Percentiles rank a stretch among this genome's conserved stretches.
Evolutionary conservation across 2,113 vertebrate species (phyloP).

Genomic region (Sinosuthora webbiana): DNA sequence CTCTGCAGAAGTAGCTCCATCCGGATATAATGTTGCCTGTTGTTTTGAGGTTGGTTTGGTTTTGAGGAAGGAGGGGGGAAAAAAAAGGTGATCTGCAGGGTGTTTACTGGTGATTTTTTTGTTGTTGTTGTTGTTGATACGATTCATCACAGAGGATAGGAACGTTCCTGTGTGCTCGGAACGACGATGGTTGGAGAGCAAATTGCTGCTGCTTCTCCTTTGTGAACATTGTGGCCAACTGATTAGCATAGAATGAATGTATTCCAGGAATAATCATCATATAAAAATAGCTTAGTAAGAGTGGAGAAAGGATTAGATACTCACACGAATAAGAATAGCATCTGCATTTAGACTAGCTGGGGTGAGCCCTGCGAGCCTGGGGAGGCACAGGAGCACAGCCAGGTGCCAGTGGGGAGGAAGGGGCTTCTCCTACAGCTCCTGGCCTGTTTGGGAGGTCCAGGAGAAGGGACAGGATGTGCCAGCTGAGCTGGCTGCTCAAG

Average conservation of each 20-base stretch:
- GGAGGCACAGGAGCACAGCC: constrained; percentile 35
- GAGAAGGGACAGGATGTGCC: background rate
- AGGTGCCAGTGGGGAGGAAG: constrained; percentile 3
- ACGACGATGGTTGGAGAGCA: constrained; percentile 31
- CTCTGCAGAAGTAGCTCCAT: constrained; percentile 69
- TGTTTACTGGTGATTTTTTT: constrained; percentile 22
- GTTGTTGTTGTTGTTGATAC: constrained; percentile 45
- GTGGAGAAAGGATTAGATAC: constrained; percentile 71
- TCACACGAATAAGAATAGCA: constrained; percentile 72
- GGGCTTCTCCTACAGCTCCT: background rate
- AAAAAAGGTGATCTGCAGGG: constrained; percentile 55
- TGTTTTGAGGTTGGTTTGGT: constrained; percentile 4
- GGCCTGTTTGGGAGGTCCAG: background rate
- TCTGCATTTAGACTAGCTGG: constrained; percentile 56
- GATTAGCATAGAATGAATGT: constrained; percentile 71
- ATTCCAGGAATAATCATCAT: constrained; percentile 70
- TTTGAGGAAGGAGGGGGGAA: constrained; percentile 46
- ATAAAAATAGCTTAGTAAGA: constrained; percentile 74
- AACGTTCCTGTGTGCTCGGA: constrained; percentile 46
- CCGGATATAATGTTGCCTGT: constrained; percentile 46
- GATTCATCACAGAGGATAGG: constrained; percentile 36
- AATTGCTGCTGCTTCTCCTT: constrained; percentile 65
- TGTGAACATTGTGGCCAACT: constrained; percentile 54
- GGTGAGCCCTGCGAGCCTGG: constrained; percentile 29
- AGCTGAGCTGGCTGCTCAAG: background rate